Percentiles rank a stretch among this genome's conserved stretches.
phyloP scores from a whole-genome alignment of 2,888 invertebrate species.

The Meiosimyza decipiens region DNA sequence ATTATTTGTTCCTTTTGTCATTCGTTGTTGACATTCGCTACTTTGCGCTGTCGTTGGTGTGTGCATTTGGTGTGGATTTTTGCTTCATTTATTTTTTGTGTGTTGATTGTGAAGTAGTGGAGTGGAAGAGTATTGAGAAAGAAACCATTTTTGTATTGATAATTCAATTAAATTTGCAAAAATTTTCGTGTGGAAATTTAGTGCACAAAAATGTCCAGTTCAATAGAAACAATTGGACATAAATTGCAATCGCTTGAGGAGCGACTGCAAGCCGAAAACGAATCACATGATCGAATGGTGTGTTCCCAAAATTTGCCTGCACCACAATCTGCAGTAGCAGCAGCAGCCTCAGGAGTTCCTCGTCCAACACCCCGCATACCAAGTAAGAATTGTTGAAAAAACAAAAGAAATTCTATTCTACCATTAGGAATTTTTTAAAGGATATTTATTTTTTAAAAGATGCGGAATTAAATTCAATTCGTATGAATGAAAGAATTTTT shows the following conservation, averaged over 20 bases:
- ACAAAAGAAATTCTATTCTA: no score
- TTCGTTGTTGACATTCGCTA: slow-evolving; percentile 32
- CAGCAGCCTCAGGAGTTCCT: slow-evolving; percentile 51
- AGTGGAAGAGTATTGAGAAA: slow-evolving; percentile 32
- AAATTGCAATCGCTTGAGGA: slow-evolving; percentile 87
- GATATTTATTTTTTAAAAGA: no score
- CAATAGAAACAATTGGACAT: slow-evolving; percentile 70
- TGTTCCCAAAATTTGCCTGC: slow-evolving; percentile 58
- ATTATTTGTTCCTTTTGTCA: not conserved
- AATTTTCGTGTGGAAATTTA: slow-evolving; percentile 39
- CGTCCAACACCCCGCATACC: slow-evolving; percentile 72
- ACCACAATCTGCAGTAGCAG: slow-evolving; percentile 58
- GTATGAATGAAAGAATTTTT: not conserved
- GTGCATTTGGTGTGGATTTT: slow-evolving; percentile 29
- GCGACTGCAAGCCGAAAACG: slow-evolving; percentile 73
- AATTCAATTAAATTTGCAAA: slow-evolving; percentile 40
- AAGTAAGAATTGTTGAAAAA: slow-evolving; percentile 16
- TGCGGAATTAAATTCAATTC: not conserved
- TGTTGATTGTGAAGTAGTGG: slow-evolving; percentile 29
- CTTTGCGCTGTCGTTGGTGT: slow-evolving; percentile 32
- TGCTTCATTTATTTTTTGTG: slow-evolving; percentile 37
- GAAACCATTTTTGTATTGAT: slow-evolving; percentile 37
- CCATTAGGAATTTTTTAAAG: no score
- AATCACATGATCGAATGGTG: slow-evolving; percentile 64
- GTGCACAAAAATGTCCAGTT: slow-evolving; percentile 40